These are phyloP conservation scores for Fistularia commersonii DNA, from an alignment of 2,797 vertebrate species.

Conservation along the genomic window DNA sequence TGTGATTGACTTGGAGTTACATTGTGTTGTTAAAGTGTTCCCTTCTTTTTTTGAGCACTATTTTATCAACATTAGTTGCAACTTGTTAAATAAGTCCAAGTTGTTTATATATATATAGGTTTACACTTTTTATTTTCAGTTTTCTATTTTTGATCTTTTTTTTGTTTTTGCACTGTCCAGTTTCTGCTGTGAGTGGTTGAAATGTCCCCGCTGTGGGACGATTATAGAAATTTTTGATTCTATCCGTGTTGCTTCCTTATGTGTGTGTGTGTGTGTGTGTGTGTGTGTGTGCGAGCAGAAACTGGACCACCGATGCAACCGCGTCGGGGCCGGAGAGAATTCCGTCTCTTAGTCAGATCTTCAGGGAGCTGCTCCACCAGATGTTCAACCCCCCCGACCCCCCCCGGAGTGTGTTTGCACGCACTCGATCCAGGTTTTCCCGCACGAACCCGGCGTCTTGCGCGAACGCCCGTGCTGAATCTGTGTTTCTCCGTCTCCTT, in stretches of 20 bases:
- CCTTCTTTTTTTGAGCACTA: no score
- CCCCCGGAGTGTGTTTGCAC: constrained; percentile 41
- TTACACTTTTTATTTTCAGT: no score
- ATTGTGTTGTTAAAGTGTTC: no score
- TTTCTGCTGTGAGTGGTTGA: no score
- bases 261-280: no score
- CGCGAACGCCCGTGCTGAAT: constrained; percentile 23
- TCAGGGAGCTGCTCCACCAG: constrained; percentile 59
- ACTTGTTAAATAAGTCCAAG: no score
- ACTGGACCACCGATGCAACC: constrained; percentile 31
- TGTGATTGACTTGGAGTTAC: no score
- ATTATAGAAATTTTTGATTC: constrained; percentile 3
- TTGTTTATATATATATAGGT: no score
- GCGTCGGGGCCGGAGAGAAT: constrained; percentile 15
- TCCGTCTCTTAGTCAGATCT: constrained; percentile 35
- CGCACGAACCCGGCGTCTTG: not conserved
- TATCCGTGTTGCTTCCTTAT: not conserved
- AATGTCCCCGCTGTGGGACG: no score
- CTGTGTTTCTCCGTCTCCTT: constrained; percentile 16
- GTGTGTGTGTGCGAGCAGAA: constrained; percentile 9
- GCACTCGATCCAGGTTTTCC: constrained; percentile 1
- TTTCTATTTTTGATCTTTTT: no score
- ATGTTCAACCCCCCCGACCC: constrained; percentile 52
- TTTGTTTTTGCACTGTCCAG: no score
- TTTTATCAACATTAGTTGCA: no score